Base-by-base conservation (phyloP, 2,888 invertebrate genomes). In the Thymelicus lineola region DNA sequence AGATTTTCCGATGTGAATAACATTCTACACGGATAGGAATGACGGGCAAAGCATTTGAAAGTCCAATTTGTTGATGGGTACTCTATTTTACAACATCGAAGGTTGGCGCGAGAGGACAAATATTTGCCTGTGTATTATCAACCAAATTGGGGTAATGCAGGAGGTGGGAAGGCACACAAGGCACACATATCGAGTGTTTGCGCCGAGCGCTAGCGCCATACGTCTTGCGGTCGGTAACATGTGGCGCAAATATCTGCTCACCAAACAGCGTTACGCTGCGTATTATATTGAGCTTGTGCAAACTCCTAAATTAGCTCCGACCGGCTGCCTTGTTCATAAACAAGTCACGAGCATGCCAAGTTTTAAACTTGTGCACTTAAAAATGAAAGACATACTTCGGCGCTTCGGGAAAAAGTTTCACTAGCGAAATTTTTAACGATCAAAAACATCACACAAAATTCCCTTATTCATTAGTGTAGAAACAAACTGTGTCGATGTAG, bases 121-220 rank as follows among this genome's bases (percentile, higher is more conserved):
- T 79, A 77, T 80, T 80, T 77, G 75, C 72, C 55, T 65, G 46
- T 72, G 74, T 78, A 79, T 81, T 80, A 80, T 78, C 76, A 78
- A 78, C 75, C 75, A 80, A 81, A 81, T 81, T 79, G 80, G 76
- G 75, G 71, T 79, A 79, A 80, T 77, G 76, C 75, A 75, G 75
- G 74, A 75, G 73, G 76, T 71, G 66, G 53, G 72, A 53, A 28
- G 61, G 72, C 58, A 72, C 70, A 70, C 71, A 72, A 35, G 61
- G 72, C 58, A 72, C 70, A 71, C 71, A 72, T 42, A 42, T 68
- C 57, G 64, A 64, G 61, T 72, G 73, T 72, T 75, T 71, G 70
- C 69, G 35, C 28, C 35, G 73, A 67, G 69, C 72, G 73, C 73
- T 68, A 72, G 70, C 71, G 59, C 69, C 66, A 70, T 70, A 66